Evolutionary conservation across 2,888 invertebrate species (phyloP).

Genomic region (Microdon myrmicae): DNA sequence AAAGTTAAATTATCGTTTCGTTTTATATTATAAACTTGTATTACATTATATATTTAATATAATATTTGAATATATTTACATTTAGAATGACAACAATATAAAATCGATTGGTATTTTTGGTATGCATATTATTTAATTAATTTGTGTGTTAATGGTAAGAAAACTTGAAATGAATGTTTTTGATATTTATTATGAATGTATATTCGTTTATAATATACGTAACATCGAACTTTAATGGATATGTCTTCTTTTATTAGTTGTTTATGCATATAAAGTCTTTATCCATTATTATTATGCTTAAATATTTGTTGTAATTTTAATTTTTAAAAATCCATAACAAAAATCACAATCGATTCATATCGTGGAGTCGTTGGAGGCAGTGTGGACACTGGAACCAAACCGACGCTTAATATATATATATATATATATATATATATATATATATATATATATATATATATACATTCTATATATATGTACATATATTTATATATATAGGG

Average conservation of each 20-base stretch:
- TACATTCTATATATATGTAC: too few relatives aligned
- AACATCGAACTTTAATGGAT: slow-evolving; percentile 51
- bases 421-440: too few relatives aligned
- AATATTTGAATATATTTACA: slow-evolving; percentile 51
- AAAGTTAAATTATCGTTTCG: slow-evolving; percentile 11
- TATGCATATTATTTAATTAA: slow-evolving; percentile 22
- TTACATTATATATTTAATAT: slow-evolving; percentile 34
- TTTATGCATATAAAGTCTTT: slow-evolving; percentile 37
- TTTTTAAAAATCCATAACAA: slow-evolving; percentile 29
- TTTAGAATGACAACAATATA: slow-evolving; percentile 62
- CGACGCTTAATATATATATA: slow-evolving; percentile 43
- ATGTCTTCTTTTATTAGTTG: slow-evolving; percentile 40
- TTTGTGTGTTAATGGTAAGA: slow-evolving; percentile 32
- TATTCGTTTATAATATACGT: slow-evolving; percentile 16
- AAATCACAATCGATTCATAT: slow-evolving; percentile 33
- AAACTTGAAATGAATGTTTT: slow-evolving; percentile 33
- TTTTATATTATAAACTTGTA: slow-evolving; percentile 43
- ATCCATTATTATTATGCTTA: slow-evolving; percentile 37
- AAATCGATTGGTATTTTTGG: slow-evolving; percentile 43
- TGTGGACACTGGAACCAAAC: slow-evolving; percentile 36
- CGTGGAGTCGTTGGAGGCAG: slow-evolving; percentile 45
- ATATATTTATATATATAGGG: too few relatives aligned
- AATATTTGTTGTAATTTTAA: slow-evolving; percentile 31
- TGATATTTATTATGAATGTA: slow-evolving; percentile 16
- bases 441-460: too few relatives aligned